A percentile compares a stretch with the other conserved stretches of the same genome.
phyloP scores from a whole-genome alignment of 2,888 invertebrate species.

The Liposcelis brunnea region DNA sequence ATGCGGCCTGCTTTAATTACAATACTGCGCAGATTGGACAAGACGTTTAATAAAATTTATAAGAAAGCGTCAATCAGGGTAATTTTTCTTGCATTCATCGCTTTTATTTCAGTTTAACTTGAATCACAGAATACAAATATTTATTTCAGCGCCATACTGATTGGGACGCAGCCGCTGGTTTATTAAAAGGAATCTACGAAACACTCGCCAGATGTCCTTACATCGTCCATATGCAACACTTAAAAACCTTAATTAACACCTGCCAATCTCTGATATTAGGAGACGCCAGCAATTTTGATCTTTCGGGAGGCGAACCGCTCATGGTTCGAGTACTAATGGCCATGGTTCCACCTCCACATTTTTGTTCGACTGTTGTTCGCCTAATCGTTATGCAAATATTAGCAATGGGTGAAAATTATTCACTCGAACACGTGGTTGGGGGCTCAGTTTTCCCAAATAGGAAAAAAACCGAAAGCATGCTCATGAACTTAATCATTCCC shows the following conservation, averaged over 20 bases:
- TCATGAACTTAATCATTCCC: slow-evolving; percentile 92
- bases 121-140: neutral
- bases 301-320: neutral
- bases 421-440: slow-evolving; percentile 74
- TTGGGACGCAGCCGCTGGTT: slow-evolving; percentile 91
- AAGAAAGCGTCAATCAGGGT: slow-evolving; percentile 86
- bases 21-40: slow-evolving; percentile 81
- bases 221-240: slow-evolving; percentile 83
- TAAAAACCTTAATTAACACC: slow-evolving; percentile 71
- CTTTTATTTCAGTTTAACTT: slow-evolving; percentile 3
- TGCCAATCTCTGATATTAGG: slow-evolving; percentile 74
- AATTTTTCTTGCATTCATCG: slow-evolving; percentile 19
- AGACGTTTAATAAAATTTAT: slow-evolving; percentile 91
- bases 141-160: slow-evolving; percentile 67
- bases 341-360: slow-evolving; percentile 83
- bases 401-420: slow-evolving; percentile 77
- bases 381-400: slow-evolving; percentile 89
- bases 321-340: slow-evolving; percentile 57
- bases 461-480: slow-evolving; percentile 87
- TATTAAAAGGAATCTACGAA: slow-evolving; percentile 87
- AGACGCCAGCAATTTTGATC: slow-evolving; percentile 36
- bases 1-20: slow-evolving; percentile 81
- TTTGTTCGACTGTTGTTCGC: slow-evolving; percentile 91
- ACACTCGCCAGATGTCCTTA: slow-evolving; percentile 87
- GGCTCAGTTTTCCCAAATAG: slow-evolving; percentile 72